phyloP scores from a whole-genome alignment of 2,113 vertebrate species.

The Kryptolebias marmoratus region DNA sequence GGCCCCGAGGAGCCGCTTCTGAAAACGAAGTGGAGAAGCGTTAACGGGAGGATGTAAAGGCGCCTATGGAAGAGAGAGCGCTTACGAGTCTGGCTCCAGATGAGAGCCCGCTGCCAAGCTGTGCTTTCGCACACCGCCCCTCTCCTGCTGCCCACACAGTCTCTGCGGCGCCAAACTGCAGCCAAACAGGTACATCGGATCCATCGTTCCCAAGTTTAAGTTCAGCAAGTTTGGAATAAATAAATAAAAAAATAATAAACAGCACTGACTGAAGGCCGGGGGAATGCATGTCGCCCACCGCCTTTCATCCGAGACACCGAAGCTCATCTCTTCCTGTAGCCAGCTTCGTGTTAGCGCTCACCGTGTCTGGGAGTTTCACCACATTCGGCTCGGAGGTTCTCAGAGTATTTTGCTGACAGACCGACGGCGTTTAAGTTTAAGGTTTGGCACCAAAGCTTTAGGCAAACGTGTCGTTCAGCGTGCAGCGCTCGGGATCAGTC shows the following conservation, averaged over 20 bases:
- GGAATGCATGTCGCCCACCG: too few species aligned
- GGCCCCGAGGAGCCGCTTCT: conserved; percentile 61
- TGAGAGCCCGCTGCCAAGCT: conserved; percentile 67
- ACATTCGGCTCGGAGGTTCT: too few species aligned
- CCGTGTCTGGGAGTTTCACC: too few species aligned
- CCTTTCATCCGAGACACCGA: too few species aligned
- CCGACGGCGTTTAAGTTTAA: too few species aligned
- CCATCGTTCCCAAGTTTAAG: conserved; percentile 20
- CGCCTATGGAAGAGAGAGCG: conserved; percentile 66
- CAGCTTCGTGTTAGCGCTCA: too few species aligned
- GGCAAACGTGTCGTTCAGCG: too few species aligned
- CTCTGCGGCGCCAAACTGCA: conserved; percentile 49
- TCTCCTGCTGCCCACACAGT: conserved; percentile 66
- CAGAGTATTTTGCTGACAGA: too few species aligned
- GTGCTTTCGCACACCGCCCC: conserved; percentile 65
- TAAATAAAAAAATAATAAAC: conserved; percentile 10
- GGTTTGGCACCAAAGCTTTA: too few species aligned
- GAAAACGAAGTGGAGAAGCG: conserved; percentile 30
- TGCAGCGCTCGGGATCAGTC: too few species aligned
- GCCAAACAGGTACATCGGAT: conserved; percentile 52
- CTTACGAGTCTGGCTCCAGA: conserved; percentile 59
- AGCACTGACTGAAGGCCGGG: neutral
- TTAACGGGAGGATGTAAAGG: conserved; percentile 66
- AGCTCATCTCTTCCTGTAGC: too few species aligned
- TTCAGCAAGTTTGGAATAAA: conserved; percentile 2